phyloP scores from a whole-genome alignment of 2,797 vertebrate species.

The Propithecus perrieri region DNA sequence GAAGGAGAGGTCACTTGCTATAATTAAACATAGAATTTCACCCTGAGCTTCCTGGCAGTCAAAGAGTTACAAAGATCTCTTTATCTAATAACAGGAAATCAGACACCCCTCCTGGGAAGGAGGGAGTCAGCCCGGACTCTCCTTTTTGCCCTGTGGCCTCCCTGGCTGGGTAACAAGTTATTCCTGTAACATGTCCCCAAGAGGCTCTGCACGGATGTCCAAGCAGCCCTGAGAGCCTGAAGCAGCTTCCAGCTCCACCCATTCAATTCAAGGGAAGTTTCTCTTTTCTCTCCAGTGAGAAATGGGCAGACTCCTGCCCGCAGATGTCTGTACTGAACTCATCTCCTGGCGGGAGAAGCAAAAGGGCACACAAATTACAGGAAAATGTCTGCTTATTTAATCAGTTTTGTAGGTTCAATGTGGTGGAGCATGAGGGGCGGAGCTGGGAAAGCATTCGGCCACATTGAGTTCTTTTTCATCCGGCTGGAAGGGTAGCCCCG shows the following conservation, averaged over 20 bases:
- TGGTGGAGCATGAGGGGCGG: neutral
- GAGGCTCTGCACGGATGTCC: neutral
- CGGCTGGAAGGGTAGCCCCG: constrained; percentile 74
- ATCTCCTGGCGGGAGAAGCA: neutral
- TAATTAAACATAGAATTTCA: neutral
- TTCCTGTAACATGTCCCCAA: neutral
- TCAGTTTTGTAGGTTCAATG: constrained; percentile 1
- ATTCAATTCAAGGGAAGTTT: neutral
- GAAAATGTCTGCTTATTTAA: neutral
- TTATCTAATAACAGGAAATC: constrained; percentile 3
- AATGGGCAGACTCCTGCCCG: neutral
- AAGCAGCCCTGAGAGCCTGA: neutral
- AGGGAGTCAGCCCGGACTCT: neutral
- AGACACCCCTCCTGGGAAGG: neutral
- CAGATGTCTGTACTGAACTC: neutral
- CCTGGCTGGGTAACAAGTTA: neutral
- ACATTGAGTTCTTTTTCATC: constrained; percentile 69
- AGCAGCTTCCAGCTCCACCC: neutral
- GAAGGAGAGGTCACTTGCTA: neutral
- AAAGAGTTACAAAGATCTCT: constrained; percentile 14
- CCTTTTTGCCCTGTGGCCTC: neutral
- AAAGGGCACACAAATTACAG: neutral
- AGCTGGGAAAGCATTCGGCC: constrained; percentile 10
- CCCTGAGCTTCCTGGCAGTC: neutral
- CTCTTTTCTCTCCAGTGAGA: neutral